Percentiles rank a stretch among this genome's conserved stretches.
Evolutionary conservation across 2,113 vertebrate species (phyloP).

Genomic region (Myiozetetes cayanensis): DNA sequence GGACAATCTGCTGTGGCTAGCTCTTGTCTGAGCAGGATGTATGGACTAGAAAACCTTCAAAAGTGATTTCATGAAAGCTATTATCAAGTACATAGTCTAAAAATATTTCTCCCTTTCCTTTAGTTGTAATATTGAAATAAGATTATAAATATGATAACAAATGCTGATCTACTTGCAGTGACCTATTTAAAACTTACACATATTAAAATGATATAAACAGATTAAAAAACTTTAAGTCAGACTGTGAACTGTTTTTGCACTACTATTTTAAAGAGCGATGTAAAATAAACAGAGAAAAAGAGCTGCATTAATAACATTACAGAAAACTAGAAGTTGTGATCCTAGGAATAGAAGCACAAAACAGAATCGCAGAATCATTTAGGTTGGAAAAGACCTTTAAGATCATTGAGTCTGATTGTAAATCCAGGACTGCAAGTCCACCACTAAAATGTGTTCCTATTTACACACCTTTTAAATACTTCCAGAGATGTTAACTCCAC

Average conservation of each 20-base stretch:
- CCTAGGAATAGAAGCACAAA: neutral
- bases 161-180: neutral
- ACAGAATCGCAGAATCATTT: neutral
- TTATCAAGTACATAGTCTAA: neutral
- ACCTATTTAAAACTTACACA: neutral
- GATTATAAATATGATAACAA: neutral
- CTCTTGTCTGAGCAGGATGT: neutral
- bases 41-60: neutral
- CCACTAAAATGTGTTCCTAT: neutral
- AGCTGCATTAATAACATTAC: neutral
- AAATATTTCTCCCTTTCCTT: neutral
- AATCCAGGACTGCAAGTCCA: neutral
- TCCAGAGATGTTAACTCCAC: neutral
- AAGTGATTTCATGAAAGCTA: neutral
- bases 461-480: neutral
- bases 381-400: neutral
- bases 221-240: neutral
- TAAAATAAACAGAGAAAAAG: neutral
- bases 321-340: neutral
- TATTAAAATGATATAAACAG: neutral
- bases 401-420: accelerated
- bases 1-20: neutral
- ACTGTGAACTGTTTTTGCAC: neutral
- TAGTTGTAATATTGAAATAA: neutral
- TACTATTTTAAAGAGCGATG: neutral